phyloP scores from a whole-genome alignment of 2,797 vertebrate species.

The Monodelphis domestica region DNA sequence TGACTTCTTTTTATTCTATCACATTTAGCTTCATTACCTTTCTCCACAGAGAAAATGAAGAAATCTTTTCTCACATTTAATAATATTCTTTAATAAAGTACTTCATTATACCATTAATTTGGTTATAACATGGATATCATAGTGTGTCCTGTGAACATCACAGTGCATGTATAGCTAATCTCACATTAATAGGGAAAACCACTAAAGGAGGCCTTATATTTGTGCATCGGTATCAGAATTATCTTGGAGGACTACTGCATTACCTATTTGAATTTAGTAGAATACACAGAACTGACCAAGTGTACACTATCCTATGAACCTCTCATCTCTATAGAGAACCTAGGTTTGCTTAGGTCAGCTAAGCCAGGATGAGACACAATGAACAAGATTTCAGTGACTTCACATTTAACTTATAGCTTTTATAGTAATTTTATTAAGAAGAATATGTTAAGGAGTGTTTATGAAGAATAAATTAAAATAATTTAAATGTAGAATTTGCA shows the following conservation, averaged over 20 bases:
- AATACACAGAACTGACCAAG: not conserved
- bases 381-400: slow-evolving; percentile 15
- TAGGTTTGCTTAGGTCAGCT: not conserved
- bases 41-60: not conserved
- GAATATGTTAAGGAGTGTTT: slow-evolving; percentile 57
- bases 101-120: not conserved
- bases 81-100: not conserved
- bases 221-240: not conserved
- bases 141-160: not conserved
- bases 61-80: not conserved
- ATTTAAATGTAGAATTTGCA: slow-evolving; percentile 52
- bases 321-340: slow-evolving; percentile 2
- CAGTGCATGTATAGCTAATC: not conserved
- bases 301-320: not conserved
- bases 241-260: not conserved
- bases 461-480: slow-evolving; percentile 50
- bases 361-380: slow-evolving; percentile 33
- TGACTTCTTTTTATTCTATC: not conserved
- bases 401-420: slow-evolving; percentile 25
- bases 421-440: slow-evolving; percentile 49
- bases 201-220: not conserved
- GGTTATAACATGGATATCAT: not conserved
- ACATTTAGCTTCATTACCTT: not conserved
- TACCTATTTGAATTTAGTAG: not conserved
- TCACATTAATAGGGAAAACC: not conserved